Conservation (phyloP, 2,888 invertebrate species). For the Panopea generosa region DNA sequence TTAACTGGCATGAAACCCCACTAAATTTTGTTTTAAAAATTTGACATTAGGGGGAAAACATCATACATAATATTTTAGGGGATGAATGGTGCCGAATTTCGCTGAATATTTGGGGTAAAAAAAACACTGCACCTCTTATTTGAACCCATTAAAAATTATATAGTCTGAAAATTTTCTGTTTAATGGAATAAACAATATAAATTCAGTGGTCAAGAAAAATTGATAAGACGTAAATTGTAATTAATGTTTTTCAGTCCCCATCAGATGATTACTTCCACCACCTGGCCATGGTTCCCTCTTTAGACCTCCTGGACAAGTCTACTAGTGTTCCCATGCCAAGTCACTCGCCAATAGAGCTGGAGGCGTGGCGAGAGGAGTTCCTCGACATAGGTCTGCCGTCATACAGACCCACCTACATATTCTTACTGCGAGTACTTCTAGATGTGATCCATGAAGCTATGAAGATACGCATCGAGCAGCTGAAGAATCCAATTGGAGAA, state of each 20-base stretch:
- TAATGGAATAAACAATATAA: too few relatives aligned
- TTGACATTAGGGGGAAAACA: too few relatives aligned
- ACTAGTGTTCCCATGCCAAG: constrained; percentile 47
- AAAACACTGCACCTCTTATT: too few relatives aligned
- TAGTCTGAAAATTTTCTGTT: too few relatives aligned
- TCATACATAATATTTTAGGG: too few relatives aligned
- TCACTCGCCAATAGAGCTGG: constrained; percentile 70
- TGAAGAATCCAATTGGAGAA: constrained; percentile 85
- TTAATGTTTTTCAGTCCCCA: constrained; percentile 31
- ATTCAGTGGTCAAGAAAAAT: too few relatives aligned
- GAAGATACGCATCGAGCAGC: constrained; percentile 91
- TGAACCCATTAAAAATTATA: too few relatives aligned
- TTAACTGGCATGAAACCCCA: too few relatives aligned
- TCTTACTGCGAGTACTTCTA: constrained; percentile 93
- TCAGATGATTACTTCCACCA: constrained; percentile 56
- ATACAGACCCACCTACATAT: constrained; percentile 93
- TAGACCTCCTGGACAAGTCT: constrained; percentile 63
- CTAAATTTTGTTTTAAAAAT: too few relatives aligned
- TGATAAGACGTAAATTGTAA: too few relatives aligned
- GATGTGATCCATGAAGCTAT: constrained; percentile 97
- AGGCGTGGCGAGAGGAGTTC: constrained; percentile 87
- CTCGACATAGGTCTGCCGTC: constrained; percentile 93
- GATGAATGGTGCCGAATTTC: too few relatives aligned
- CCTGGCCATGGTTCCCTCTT: constrained; percentile 65
- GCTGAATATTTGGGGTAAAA: too few relatives aligned